A percentile compares a stretch with the other conserved stretches of the same genome.
Evolutionary conservation across 2,888 invertebrate species (phyloP).

Genomic region (Oxycera nigricornis): DNA sequence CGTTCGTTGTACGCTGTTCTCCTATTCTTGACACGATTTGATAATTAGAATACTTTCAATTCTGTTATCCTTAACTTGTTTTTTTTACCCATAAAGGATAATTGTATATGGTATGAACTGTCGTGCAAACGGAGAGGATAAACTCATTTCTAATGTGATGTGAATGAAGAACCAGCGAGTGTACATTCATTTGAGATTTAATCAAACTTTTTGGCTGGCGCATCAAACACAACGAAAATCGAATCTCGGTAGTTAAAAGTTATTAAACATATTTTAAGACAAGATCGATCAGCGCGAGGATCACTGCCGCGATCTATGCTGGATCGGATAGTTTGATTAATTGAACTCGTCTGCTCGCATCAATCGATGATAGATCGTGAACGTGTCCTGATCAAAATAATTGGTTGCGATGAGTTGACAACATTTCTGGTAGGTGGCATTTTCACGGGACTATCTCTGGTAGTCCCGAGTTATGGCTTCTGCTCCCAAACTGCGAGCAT

Average conservation of each 20-base stretch:
- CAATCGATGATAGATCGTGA: slow-evolving; percentile 28
- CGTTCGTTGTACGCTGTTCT: no score
- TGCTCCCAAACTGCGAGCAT: neutral
- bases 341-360: slow-evolving; percentile 36
- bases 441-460: slow-evolving; percentile 4
- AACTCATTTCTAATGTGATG: neutral
- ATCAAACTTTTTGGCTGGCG: neutral
- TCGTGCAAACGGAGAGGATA: no score
- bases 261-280: slow-evolving; percentile 40
- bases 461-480: neutral
- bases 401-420: slow-evolving; percentile 42
- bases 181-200: neutral
- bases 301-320: slow-evolving; percentile 24
- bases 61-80: no score
- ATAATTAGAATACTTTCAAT: no score
- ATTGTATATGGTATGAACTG: no score
- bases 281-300: slow-evolving; percentile 33
- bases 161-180: neutral
- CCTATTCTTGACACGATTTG: no score
- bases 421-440: slow-evolving; percentile 22
- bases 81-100: no score
- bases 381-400: slow-evolving; percentile 41
- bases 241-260: slow-evolving; percentile 30
- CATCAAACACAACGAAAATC: slow-evolving; percentile 13
- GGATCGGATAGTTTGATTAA: slow-evolving; percentile 32